A percentile compares a stretch with the other conserved stretches of the same genome.
Evolutionary conservation across 2,888 invertebrate genomes (phyloP).

Genomic region (Zaprionus bogoriensis): DNA sequence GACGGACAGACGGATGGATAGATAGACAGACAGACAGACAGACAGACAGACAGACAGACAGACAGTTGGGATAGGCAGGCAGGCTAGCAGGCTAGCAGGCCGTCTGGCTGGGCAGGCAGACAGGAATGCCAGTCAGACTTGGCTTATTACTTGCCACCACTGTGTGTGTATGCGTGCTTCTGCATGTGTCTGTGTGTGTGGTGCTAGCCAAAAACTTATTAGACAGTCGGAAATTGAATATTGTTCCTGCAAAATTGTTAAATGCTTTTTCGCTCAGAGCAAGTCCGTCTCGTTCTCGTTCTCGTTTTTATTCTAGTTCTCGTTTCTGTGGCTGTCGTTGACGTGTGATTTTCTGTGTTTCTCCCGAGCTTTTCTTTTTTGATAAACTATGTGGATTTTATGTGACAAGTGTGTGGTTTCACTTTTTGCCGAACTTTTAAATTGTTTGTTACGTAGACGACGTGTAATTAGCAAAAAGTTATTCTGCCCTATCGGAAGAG

Average conservation of each 20-base stretch:
- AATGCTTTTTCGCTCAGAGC: conserved; percentile 58
- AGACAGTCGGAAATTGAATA: conserved; percentile 76
- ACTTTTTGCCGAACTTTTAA: conserved; percentile 40
- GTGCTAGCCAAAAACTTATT: conserved; percentile 69
- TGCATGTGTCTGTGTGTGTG: conserved; percentile 7
- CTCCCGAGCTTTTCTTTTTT: neutral
- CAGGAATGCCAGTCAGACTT: conserved; percentile 49
- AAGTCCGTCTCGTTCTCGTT: neutral
- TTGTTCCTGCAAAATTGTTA: conserved; percentile 71
- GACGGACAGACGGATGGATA: conserved; percentile 1
- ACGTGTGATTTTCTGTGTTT: conserved; percentile 32
- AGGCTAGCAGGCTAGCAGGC: neutral
- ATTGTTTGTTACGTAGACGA: conserved; percentile 48
- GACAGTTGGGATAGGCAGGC: neutral
- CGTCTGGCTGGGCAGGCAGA: conserved; percentile 2
- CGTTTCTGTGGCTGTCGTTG: conserved; percentile 36
- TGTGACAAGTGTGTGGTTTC: conserved; percentile 42
- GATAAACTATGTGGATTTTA: conserved; percentile 18
- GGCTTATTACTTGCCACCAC: conserved; percentile 64
- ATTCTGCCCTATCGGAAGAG: conserved; percentile 1
- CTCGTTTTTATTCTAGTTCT: neutral
- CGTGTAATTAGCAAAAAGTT: conserved; percentile 56
- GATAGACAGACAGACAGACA: conserved; percentile 3
- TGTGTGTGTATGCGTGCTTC: conserved; percentile 26
- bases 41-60: neutral